Conservation (phyloP, 2,113 vertebrate genomes). For the Candoia aspera region DNA sequence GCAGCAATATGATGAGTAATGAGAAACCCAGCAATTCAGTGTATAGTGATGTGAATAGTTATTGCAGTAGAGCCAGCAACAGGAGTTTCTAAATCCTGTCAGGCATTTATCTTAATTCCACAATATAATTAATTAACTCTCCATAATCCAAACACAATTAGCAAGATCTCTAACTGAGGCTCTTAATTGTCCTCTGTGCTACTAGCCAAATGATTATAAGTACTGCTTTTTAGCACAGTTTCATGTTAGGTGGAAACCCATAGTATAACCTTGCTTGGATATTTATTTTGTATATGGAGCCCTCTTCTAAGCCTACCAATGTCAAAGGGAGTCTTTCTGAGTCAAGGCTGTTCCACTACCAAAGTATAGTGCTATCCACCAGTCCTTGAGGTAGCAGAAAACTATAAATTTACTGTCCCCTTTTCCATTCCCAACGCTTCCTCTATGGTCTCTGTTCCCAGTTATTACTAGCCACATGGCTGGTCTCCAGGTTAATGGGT, state of each 20-base stretch:
- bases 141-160: conserved; percentile 50
- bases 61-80: neutral
- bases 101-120: conserved; percentile 34
- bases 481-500: no score
- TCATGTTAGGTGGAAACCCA: rapidly evolving
- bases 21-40: neutral
- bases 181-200: conserved; percentile 25
- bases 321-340: neutral
- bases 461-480: no score
- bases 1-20: neutral
- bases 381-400: no score
- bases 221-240: neutral
- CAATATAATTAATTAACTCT: conserved; percentile 37
- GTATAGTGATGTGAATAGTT: neutral
- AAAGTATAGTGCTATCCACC: no score
- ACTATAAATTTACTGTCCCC: no score
- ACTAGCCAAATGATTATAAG: rapidly evolving
- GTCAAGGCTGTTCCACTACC: neutral
- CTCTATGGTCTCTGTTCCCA: no score
- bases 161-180: conserved; percentile 11
- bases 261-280: neutral
- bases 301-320: neutral
- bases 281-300: neutral
- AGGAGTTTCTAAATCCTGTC: conserved; percentile 34
- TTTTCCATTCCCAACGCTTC: no score